Conservation (phyloP, 2,888 invertebrate genomes). For the Cerastoderma edule region DNA sequence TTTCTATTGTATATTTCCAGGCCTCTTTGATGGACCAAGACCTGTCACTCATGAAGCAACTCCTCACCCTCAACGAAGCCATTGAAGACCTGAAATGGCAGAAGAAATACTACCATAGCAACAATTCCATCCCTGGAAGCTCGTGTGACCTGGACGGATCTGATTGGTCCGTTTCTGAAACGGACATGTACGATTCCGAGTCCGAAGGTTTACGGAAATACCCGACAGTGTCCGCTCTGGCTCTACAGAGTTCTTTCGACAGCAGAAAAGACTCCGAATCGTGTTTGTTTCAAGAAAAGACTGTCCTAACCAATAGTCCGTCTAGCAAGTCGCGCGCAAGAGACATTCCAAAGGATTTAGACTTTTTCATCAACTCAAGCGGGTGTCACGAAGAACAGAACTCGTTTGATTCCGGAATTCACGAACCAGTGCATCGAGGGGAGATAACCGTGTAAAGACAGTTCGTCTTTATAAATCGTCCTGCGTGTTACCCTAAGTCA, state of each 20-base stretch:
- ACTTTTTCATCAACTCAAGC: conserved; percentile 29
- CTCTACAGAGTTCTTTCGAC: conserved; percentile 24
- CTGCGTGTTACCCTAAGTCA: conserved; percentile 21
- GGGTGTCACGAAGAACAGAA: conserved; percentile 63
- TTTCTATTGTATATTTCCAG: conserved; percentile 57
- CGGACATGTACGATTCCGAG: conserved; percentile 70
- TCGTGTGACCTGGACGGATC: conserved; percentile 63
- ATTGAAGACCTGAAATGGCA: conserved; percentile 80
- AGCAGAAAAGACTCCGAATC: conserved; percentile 11
- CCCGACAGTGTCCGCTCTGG: conserved; percentile 47
- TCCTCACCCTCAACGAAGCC: conserved; percentile 78
- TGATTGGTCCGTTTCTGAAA: conserved; percentile 72
- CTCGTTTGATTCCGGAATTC: conserved; percentile 72
- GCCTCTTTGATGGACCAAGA: conserved; percentile 78
- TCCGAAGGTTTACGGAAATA: conserved; percentile 50
- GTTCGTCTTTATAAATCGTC: neutral
- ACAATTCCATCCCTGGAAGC: conserved; percentile 60
- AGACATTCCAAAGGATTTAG: conserved; percentile 30
- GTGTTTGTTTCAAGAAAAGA: neutral
- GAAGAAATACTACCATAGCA: conserved; percentile 66
- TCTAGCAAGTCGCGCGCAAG: conserved; percentile 9
- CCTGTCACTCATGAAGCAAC: conserved; percentile 77
- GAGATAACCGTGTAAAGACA: conserved; percentile 35
- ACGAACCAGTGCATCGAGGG: conserved; percentile 52
- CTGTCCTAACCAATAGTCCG: conserved; percentile 1